Conservation (phyloP, 2,888 invertebrate genomes). For the Drosophila sordidula region DNA sequence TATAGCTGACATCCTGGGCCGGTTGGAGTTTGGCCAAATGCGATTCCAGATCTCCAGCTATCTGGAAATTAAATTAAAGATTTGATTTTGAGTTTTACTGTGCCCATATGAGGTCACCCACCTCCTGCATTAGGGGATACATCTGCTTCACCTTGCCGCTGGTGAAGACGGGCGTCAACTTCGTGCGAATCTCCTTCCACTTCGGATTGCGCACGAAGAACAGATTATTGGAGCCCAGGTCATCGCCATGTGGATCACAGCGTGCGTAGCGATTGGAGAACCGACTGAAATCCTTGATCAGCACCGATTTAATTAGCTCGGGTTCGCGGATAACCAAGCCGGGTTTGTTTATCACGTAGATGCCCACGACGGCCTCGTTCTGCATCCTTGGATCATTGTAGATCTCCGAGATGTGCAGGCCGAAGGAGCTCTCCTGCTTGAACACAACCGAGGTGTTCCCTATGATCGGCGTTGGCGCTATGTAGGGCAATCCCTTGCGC, state of each 20-base stretch:
- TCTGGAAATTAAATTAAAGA: constrained; percentile 46
- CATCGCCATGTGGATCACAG: constrained; percentile 82
- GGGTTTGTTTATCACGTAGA: constrained; percentile 85
- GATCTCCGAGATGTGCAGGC: constrained; percentile 81
- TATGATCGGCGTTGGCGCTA: constrained; percentile 83
- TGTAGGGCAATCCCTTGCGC: constrained; percentile 82
- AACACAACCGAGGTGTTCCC: constrained; percentile 84
- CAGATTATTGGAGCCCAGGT: constrained; percentile 84
- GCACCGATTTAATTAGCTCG: constrained; percentile 85
- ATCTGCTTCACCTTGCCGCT: constrained; percentile 84
- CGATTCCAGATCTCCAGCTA: constrained; percentile 72
- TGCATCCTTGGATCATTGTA: constrained; percentile 79
- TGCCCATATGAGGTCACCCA: constrained; percentile 30
- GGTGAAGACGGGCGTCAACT: constrained; percentile 85
- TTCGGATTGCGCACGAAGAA: constrained; percentile 85
- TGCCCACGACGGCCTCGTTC: constrained; percentile 81
- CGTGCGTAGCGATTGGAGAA: constrained; percentile 82
- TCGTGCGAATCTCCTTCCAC: constrained; percentile 85
- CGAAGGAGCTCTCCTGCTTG: constrained; percentile 71
- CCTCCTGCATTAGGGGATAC: constrained; percentile 82
- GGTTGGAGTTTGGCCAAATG: constrained; percentile 45
- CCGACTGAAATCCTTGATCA: constrained; percentile 85
- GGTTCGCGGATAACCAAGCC: constrained; percentile 85
- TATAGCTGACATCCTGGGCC: constrained; percentile 28
- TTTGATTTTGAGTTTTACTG: neutral